A percentile compares a stretch with the other conserved stretches of the same genome.
Conservation (phyloP, 2,113 vertebrate genomes). For the Scomber scombrus region DNA sequence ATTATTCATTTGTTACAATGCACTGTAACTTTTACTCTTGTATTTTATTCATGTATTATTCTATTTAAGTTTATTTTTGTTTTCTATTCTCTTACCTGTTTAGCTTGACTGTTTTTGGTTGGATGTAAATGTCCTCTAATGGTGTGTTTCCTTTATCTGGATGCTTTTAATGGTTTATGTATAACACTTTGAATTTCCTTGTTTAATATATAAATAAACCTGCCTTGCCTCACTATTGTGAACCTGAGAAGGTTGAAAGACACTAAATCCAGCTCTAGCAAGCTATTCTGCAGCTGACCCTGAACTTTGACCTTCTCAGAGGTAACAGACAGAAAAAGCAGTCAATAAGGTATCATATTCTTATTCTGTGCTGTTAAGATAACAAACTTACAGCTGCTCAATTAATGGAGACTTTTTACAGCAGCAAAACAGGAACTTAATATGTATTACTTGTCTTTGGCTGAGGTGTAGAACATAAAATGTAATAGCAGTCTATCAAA, state of each 20-base stretch:
- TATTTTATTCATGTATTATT: too few relatives aligned
- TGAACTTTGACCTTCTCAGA: conserved; percentile 14
- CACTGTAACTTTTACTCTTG: too few relatives aligned
- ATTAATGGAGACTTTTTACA: background rate
- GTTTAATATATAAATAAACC: too few relatives aligned
- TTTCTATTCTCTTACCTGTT: too few relatives aligned
- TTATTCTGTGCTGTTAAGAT: background rate
- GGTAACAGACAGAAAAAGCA: background rate
- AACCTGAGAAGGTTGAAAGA: background rate
- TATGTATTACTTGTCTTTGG: background rate
- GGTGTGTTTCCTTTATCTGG: too few relatives aligned
- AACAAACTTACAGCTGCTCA: background rate
- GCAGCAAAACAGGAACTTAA: background rate
- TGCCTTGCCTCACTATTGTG: too few relatives aligned
- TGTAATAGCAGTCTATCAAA: background rate
- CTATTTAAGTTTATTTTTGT: too few relatives aligned
- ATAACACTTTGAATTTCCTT: too few relatives aligned
- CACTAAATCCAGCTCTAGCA: background rate
- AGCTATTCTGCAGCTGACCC: background rate
- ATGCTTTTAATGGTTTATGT: too few relatives aligned
- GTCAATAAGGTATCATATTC: background rate
- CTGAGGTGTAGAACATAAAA: background rate
- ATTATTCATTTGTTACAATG: too few relatives aligned
- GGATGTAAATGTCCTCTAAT: too few relatives aligned
- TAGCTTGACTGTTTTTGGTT: too few relatives aligned